phyloP scores from a whole-genome alignment of 2,113 vertebrate genomes.

The Lepidothrix coronata region DNA sequence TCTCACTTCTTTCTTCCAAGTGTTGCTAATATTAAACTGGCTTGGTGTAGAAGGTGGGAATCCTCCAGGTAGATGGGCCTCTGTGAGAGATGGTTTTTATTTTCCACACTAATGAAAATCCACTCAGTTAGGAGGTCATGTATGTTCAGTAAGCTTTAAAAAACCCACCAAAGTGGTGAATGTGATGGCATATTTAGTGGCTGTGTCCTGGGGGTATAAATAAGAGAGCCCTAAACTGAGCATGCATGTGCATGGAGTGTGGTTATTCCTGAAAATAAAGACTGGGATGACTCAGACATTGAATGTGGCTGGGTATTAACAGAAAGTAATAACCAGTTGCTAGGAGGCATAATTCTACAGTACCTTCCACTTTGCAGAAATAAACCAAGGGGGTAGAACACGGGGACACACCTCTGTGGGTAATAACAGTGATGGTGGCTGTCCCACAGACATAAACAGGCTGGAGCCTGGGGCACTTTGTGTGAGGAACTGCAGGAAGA shows the following conservation, averaged over 20 bases:
- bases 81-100: not conserved
- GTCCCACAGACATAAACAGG: not conserved
- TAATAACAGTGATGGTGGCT: not conserved
- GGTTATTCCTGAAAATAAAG: not conserved
- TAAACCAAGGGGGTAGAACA: not conserved
- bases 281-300: not conserved
- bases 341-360: not conserved
- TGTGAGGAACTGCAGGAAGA: not conserved
- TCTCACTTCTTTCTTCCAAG: not conserved
- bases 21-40: not conserved
- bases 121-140: not conserved
- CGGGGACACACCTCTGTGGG: not conserved
- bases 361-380: not conserved
- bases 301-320: not conserved
- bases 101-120: not conserved
- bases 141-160: not conserved
- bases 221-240: not conserved
- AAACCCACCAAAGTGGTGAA: not conserved
- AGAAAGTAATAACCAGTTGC: not conserved
- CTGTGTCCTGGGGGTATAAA: not conserved
- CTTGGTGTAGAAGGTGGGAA: not conserved
- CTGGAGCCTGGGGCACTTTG: not conserved
- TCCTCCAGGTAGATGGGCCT: not conserved
- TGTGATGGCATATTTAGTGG: not conserved
- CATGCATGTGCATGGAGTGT: not conserved